Base-by-base conservation (phyloP, 2,888 invertebrate species). In the Parthenolecanium corni region DNA sequence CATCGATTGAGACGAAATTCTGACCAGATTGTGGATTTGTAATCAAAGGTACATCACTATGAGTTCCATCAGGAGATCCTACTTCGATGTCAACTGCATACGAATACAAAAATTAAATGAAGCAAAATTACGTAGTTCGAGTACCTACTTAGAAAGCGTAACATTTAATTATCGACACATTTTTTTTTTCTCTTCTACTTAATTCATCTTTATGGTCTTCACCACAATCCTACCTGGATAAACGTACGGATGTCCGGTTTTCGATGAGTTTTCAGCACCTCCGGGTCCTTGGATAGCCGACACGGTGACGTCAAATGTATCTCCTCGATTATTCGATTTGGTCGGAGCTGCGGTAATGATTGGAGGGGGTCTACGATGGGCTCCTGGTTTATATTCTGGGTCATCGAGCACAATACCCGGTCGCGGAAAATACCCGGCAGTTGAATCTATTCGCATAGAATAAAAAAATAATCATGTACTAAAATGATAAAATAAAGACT, bases 1-100 rank as follows among this genome's bases (percentile, higher is more conserved):
- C 92, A 71, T 92, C 91, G 64, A 92, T 92, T 23, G 89, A 91
- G 16, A 92, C 92, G 74, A 89, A 91, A 24, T 89, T 87, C 70
- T 90, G 85, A 52, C 85, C 84, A 18, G 85, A 81, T 2, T 87
- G 82, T 0, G 87, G 84, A 12, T 76, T 75, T 2, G 89, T 82
- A 58, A 91, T 89, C 52, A 89, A 71, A 38, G 70, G 69, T n/a
- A 70, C 86, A 38, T 75, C 73, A 3, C 67, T 72, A 12, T 72
- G 72, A 0, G 74, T 77, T 6, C 70, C 70, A 66, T 79, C 78
- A 62, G 80, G 78, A n/a, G 84, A 79, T 1, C 56, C 58, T 52
- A 62, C 46, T 42, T 65, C 65, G 21, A 63, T 53, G n/a, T 65
- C 66, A n/a, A 65, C 66, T 65, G 20, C 12, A n/a, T n/a, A n/a